A percentile compares a stretch with the other conserved stretches of the same genome.
Conservation (phyloP, 2,113 vertebrate genomes). For the Pampusana beccarii region DNA sequence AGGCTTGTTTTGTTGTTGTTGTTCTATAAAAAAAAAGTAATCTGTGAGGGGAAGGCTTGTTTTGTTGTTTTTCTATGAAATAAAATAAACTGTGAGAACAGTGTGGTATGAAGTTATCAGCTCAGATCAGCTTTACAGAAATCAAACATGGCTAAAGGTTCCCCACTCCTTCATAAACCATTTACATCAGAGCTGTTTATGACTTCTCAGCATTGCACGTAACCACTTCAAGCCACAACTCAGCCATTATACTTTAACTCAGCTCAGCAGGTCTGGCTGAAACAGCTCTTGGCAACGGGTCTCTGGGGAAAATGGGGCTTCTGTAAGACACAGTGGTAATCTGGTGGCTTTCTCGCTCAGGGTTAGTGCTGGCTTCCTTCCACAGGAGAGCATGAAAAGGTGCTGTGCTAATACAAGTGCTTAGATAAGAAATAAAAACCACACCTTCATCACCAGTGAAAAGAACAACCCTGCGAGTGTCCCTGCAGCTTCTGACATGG, state of each 20-base stretch:
- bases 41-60: background rate
- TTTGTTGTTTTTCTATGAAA: background rate
- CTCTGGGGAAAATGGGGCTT: background rate
- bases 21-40: conserved; percentile 23
- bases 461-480: background rate
- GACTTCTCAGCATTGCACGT: conserved; percentile 16
- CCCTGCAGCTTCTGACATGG: background rate
- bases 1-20: background rate
- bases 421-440: background rate
- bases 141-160: conserved; percentile 21
- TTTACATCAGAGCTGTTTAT: conserved; percentile 64
- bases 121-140: conserved; percentile 4
- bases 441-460: background rate
- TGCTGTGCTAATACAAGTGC: background rate
- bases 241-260: background rate
- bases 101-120: conserved; percentile 37
- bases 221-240: conserved; percentile 32
- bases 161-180: conserved; percentile 35
- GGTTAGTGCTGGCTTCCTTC: background rate
- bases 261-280: background rate
- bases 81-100: conserved; percentile 50
- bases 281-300: background rate
- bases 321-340: background rate
- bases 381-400: background rate
- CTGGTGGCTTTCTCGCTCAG: background rate